phyloP scores from a whole-genome alignment of 2,888 invertebrate genomes.

The Tupiocoris notatus region DNA sequence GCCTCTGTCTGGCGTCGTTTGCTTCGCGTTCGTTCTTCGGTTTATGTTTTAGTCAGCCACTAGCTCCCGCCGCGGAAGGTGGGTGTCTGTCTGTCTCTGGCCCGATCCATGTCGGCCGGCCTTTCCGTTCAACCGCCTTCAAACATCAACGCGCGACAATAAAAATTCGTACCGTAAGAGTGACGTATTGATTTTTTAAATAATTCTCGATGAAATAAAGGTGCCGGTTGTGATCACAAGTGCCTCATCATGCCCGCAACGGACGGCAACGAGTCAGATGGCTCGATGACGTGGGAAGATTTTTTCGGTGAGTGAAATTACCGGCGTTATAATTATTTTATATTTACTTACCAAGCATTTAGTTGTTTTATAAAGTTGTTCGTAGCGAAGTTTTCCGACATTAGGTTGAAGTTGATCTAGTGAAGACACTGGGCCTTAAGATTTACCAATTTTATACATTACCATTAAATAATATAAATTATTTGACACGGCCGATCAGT shows the following conservation, averaged over 20 bases:
- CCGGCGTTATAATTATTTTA: too few relatives aligned
- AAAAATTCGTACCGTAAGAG: not conserved
- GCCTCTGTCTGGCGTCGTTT: not conserved
- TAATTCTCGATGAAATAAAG: not conserved
- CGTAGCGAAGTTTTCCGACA: too few relatives aligned
- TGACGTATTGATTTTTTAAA: not conserved
- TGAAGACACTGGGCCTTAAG: too few relatives aligned
- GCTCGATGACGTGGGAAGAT: conserved; percentile 71
- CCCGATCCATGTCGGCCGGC: not conserved
- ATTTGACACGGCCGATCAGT: too few relatives aligned
- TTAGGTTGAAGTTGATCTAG: too few relatives aligned
- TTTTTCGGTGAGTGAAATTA: conserved; percentile 67
- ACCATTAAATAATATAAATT: too few relatives aligned
- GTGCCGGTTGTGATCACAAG: conserved; percentile 15
- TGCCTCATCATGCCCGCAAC: conserved; percentile 27
- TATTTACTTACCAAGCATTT: too few relatives aligned
- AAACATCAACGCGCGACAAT: not conserved
- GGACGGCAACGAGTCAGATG: conserved; percentile 61
- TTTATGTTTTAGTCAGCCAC: not conserved
- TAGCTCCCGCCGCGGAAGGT: not conserved
- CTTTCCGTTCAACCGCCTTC: not conserved
- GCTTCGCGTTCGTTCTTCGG: not conserved
- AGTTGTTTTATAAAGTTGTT: too few relatives aligned
- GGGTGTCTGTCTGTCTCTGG: not conserved
- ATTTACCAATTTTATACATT: too few relatives aligned